Evolutionary conservation across 2,797 vertebrate species (phyloP), one percentile per base, ranked within the genome.

Genomic region (Cossypha polioptera): DNA sequence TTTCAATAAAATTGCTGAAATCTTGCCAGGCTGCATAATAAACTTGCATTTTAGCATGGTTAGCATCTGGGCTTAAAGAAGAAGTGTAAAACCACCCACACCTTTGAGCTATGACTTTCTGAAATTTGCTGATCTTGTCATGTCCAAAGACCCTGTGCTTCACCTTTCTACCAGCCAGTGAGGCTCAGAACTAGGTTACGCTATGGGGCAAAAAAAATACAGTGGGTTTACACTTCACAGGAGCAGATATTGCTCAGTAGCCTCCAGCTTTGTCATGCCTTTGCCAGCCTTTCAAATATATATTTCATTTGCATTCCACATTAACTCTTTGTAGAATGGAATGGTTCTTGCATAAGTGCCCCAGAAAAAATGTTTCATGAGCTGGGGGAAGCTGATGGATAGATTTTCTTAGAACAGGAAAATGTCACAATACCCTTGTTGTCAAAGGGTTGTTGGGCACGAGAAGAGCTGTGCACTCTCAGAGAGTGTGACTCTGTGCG

Each of bases 1-100:
- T 94, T 91, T 92, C 93, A 94, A 84, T 95, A 94, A 96, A 90
- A 92, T 51, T 0, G 0, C 86, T 94, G 90, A 88, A 86, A 78
- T 84, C 73, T 66, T 90, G 69, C 90, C 93, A 90, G 33, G 33
- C 54, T 84, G 51, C 48, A 75, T 88, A 91, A 84, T 84, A 62
- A 81, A 47, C 69, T 68, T 88, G 42, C 82, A 59, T 94, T 94
- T 93, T 87, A 95, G 50, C 72, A 65, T 51, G 50, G 89, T 79
- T 92, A 91, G 58, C 71, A 90, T 28, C 58, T 65, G 21, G 26
- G 33, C 66, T 93, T 93, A 86, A 87, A 91, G 61, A 79, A 79
- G 67, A 78, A 77, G 40, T 67, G 19, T 45, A 92, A 90, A 89
- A 24, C n/a, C 35, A 53, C 61, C 35, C 17, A 85, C 29, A 35